These are phyloP conservation scores for Natrix natrix DNA, from an alignment of 2,797 vertebrate species.

Conservation along the genomic window DNA sequence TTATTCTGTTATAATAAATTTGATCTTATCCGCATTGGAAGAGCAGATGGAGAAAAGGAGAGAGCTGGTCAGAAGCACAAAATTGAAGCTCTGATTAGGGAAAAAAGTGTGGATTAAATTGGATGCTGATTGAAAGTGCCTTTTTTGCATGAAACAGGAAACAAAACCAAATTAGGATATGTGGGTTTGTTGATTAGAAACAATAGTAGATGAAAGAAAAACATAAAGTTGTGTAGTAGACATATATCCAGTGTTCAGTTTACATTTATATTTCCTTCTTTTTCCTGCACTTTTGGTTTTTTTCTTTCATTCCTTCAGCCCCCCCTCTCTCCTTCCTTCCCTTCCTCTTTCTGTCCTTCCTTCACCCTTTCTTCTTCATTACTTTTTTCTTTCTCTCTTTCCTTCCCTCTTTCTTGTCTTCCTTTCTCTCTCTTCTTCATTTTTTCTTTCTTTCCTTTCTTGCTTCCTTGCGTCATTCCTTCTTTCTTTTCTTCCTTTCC, in stretches of 20 bases:
- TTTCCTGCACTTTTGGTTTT: neutral
- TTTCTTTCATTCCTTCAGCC: neutral
- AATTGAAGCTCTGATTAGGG: neutral
- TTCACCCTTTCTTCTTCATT: neutral
- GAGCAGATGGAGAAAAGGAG: neutral
- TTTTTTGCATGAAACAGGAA: neutral
- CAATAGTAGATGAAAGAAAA: neutral
- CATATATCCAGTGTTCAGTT: neutral
- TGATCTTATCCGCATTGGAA: neutral
- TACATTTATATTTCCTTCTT: neutral
- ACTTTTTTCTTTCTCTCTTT: too few relatives aligned
- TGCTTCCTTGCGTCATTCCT: too few relatives aligned
- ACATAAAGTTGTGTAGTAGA: neutral
- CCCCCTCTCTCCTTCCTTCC: neutral
- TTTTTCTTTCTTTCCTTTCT: too few relatives aligned
- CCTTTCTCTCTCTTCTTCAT: too few relatives aligned
- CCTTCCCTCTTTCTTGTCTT: too few relatives aligned
- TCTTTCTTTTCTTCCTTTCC: too few relatives aligned
- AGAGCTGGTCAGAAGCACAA: too few relatives aligned
- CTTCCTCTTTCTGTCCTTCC: neutral
- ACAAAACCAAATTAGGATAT: neutral
- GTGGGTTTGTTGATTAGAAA: neutral
- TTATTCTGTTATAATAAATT: neutral
- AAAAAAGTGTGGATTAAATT: neutral
- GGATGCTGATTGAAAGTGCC: neutral